phyloP scores from a whole-genome alignment of 2,888 invertebrate genomes.

The Luffia ferchaultella region DNA sequence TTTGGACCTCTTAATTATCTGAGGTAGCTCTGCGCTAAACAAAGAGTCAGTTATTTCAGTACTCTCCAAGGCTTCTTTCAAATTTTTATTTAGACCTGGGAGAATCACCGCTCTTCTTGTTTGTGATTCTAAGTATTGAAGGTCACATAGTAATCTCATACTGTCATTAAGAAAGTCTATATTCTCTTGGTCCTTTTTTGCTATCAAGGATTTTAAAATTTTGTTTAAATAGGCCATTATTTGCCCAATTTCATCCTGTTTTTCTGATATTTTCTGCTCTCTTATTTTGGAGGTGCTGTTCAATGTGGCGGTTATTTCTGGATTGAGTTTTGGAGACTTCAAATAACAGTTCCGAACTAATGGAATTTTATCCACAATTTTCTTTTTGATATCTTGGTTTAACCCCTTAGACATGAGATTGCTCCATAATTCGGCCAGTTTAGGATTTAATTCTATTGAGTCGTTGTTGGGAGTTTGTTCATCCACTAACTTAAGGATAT shows the following conservation, averaged over 20 bases:
- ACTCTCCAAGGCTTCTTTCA: conserved; percentile 1
- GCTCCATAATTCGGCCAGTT: conserved; percentile 7
- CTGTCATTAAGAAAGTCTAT: background rate
- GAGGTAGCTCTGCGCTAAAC: background rate
- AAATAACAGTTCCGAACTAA: background rate
- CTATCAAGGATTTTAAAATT: background rate
- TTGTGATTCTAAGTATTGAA: conserved; percentile 1
- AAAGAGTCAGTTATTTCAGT: background rate
- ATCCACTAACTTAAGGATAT: background rate
- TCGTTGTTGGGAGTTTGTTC: background rate
- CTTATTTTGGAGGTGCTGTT: background rate
- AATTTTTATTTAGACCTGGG: background rate
- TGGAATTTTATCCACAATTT: background rate
- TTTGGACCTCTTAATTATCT: background rate
- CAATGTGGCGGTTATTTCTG: background rate
- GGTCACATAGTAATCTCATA: background rate
- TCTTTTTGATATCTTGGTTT: background rate
- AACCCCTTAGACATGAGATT: background rate
- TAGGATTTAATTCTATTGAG: conserved; percentile 1
- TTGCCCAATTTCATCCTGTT: background rate
- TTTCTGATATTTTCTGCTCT: background rate
- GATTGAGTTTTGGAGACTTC: background rate
- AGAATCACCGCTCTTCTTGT: conserved; percentile 1
- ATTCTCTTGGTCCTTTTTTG: background rate
- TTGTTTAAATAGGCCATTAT: background rate